Base-by-base conservation (phyloP, 2,797 vertebrate species). In the Macroramphosus scolopax region DNA sequence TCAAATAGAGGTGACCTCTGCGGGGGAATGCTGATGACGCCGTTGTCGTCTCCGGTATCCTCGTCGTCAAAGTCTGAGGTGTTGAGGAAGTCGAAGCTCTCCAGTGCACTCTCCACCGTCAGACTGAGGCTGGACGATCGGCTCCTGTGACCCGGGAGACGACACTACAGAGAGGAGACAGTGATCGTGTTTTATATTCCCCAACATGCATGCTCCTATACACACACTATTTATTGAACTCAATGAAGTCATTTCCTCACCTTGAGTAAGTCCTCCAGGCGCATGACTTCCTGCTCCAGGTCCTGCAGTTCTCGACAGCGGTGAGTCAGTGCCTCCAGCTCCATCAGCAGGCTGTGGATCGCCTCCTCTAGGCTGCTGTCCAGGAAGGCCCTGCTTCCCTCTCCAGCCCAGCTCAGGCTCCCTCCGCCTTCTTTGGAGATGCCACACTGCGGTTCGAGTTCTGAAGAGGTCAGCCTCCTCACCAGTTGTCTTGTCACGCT, bases 1-100 rank as follows among this genome's bases (percentile, higher is more conserved):
- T 98, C 94, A 45, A 94, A 94, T 67, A 95, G 90, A 3, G 94
- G 90, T 0, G 93, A 92, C 62, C 82, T 80, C 79, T 92, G 94
- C 4, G 89, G 80, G 38, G 91, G 86, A 12, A 75, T 32, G 17
- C 84, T 68, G 47, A 91, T 87, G 17, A 76, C 42, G 1, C 58
- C 39, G 17, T 81, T 80, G 51, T 95, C 93, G 39, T 96, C 95
- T 24, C 95, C 95, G 0, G 83, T 92, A 34, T 92, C 91, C 13
- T 93, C 92, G 20, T 98, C 96, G 37, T 98, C 96, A 64, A 99
- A 95, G 84, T 99, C 97, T 16, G 96, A 98, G 30, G 96, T 98
- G 92, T 98, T 97, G 84, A 98, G 94, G 89, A 99, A 99, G 87
- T 99, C 97, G 41, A 99, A 98, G 85, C 97, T 99, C 88, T 98